Evolutionary conservation across 2,888 invertebrate genomes (phyloP), one percentile per base, ranked within the genome.

Genomic region (Phaedon cochleariae): DNA sequence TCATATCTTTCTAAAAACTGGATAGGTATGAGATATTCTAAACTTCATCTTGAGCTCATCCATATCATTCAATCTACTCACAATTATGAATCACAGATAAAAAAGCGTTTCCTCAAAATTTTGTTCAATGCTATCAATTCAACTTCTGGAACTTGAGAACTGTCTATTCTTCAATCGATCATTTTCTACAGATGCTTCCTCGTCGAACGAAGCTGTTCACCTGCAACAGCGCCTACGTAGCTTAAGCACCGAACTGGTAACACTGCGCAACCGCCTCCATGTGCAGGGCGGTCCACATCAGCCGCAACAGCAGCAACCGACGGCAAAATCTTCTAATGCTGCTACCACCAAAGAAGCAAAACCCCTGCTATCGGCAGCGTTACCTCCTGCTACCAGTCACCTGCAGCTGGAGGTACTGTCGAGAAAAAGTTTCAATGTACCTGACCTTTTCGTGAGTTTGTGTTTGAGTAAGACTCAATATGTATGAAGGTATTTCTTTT

Each of bases 131-230:
- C n/a, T n/a, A n/a, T n/a, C n/a, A n/a, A n/a, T n/a, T n/a, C n/a
- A n/a, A n/a, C n/a, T n/a, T n/a, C n/a, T n/a, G n/a, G n/a, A n/a
- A n/a, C n/a, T n/a, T n/a, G n/a, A n/a, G n/a, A n/a, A n/a, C n/a
- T n/a, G n/a, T n/a, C n/a, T n/a, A n/a, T n/a, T n/a, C n/a, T n/a
- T n/a, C n/a, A n/a, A n/a, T n/a, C n/a, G n/a, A n/a, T n/a, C n/a
- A n/a, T n/a, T n/a, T n/a, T 41, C 85, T 86, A 1, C 88, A 96
- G 96, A 96, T 92, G 95, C 95, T 78, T 94, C 95, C 78, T 95
- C 95, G 71, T 95, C 95, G 77, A 95, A 95, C 87, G 96, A 96
- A 87, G 95, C 95, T 76, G 95, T 95, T 78, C 95, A 95, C 84
- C 87, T 96, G 81, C 95, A 96, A 86, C 95, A 95, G 84, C 91